Base-by-base conservation (phyloP, 2,888 invertebrate species). In the Tanytarsus gracilentus region DNA sequence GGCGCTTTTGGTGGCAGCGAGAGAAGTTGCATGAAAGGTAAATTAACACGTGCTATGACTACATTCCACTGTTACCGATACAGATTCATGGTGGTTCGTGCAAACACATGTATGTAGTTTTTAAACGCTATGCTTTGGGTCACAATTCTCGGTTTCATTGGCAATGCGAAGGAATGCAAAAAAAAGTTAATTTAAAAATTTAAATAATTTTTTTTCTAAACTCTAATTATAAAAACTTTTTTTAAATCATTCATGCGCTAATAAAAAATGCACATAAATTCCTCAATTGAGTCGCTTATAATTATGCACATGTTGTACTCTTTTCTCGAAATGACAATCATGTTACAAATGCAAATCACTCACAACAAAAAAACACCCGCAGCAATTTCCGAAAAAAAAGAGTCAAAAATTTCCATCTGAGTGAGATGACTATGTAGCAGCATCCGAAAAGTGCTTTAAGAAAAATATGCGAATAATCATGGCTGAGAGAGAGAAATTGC, bases 1-100 rank as follows among this genome's bases (percentile, higher is more conserved):
- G 16, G n/a, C n/a, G n/a, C n/a, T 7, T 14, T 14, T 36, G 16
- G 36, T 36, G 36, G 36, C 36, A 36, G 36, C 16, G 36, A 36
- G n/a, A n/a, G 36, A 36, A 36, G 36, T 18, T 44, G 49, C 49
- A 49, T 49, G 26, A 49, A 18, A 49, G n/a, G 26, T 49, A 23
- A 25, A 25, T 25, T 49, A 51, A 25, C 51, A 51, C 51, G 51
- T 51, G 51, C 25, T 16, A 29, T 7, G 25, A 51, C 51, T 51
- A 51, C 51, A 51, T 51, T 51, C 51, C 30, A 29, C 14, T 25
- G n/a, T 51, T 51, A 36, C 36, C 16, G 51, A 51, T 51, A 51
- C 51, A 30, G 29, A 51, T 51, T 50, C 27, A 50, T 50, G 50
- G 16, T 18, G 8, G 5, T 29, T 29, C 16, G 36, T 16, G 36